Conservation (phyloP, 2,113 vertebrate species). For the Bungarus multicinctus region DNA sequence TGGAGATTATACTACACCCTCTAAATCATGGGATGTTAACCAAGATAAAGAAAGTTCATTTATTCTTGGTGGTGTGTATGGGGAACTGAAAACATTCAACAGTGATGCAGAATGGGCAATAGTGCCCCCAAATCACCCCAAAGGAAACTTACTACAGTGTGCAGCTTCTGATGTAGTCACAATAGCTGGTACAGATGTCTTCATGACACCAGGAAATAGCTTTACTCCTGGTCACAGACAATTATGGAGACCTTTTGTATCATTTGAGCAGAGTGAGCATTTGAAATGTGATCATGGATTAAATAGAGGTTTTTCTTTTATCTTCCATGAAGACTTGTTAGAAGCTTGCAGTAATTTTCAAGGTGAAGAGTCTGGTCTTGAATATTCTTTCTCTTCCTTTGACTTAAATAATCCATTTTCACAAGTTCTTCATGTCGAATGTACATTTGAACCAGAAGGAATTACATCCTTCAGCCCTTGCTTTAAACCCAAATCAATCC, state of each 20-base stretch:
- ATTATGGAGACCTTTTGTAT: slow-evolving; percentile 90
- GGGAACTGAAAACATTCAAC: slow-evolving; percentile 89
- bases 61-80: slow-evolving; percentile 96
- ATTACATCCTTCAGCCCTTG: slow-evolving; percentile 93
- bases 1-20: slow-evolving; percentile 94
- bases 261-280: slow-evolving; percentile 87
- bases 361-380: slow-evolving; percentile 87
- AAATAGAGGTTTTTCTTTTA: slow-evolving; percentile 96
- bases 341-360: slow-evolving; percentile 90
- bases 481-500: slow-evolving; percentile 96
- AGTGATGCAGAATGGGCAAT: slow-evolving; percentile 92
- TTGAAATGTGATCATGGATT: slow-evolving; percentile 80
- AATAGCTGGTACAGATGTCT: slow-evolving; percentile 92
- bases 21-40: slow-evolving; percentile 88
- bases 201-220: slow-evolving; percentile 92
- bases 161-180: slow-evolving; percentile 91
- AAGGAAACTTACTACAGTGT: slow-evolving; percentile 84
- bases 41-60: slow-evolving; percentile 89
- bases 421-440: slow-evolving; percentile 98
- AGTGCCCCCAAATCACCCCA: slow-evolving; percentile 79
- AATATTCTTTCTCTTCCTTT: slow-evolving; percentile 94
- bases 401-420: slow-evolving; percentile 96
- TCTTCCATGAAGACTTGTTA: slow-evolving; percentile 99
- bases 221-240: slow-evolving; percentile 93
- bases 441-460: slow-evolving; percentile 95